A percentile compares a stretch with the other conserved stretches of the same genome.
These are phyloP conservation scores for Hippocampus barbouri DNA, from an alignment of 2,113 vertebrate species.

Conservation along the genomic window DNA sequence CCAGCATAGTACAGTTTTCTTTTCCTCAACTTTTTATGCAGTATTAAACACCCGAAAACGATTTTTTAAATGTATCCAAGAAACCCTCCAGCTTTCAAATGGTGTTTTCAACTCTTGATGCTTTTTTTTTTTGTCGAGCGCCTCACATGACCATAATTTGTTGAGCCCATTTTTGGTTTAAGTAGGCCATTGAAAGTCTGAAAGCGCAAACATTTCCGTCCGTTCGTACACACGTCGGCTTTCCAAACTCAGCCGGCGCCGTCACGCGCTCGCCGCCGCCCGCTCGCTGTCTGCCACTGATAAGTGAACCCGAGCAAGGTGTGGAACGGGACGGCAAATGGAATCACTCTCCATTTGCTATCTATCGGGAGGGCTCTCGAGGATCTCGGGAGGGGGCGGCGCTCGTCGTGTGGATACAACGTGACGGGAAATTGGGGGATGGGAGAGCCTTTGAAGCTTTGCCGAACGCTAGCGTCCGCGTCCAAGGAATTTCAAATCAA, in stretches of 20 bases:
- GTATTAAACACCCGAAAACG: neutral
- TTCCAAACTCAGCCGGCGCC: neutral
- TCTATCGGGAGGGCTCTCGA: conserved; percentile 20
- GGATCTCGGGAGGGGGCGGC: conserved; percentile 27
- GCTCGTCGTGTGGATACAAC: conserved; percentile 41
- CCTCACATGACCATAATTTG: neutral
- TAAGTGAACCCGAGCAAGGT: conserved; percentile 17
- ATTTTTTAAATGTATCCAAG: neutral
- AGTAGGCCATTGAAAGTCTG: neutral
- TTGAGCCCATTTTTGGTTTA: neutral
- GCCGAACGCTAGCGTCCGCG: conserved; percentile 45
- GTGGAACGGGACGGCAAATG: conserved; percentile 12
- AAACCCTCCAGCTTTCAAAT: neutral
- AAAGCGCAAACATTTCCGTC: neutral
- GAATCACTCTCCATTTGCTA: conserved; percentile 30
- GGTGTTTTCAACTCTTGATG: neutral
- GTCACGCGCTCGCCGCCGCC: neutral
- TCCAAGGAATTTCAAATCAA: conserved; percentile 43
- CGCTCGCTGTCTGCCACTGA: conserved; percentile 5
- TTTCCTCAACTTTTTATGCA: too few relatives aligned
- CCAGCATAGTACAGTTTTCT: too few relatives aligned
- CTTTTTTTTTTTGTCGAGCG: neutral
- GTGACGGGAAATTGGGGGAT: conserved; percentile 45
- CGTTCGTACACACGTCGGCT: neutral
- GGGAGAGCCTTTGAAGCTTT: conserved; percentile 36